phyloP scores from a whole-genome alignment of 2,113 vertebrate species.

The Ochotona curzoniae region DNA sequence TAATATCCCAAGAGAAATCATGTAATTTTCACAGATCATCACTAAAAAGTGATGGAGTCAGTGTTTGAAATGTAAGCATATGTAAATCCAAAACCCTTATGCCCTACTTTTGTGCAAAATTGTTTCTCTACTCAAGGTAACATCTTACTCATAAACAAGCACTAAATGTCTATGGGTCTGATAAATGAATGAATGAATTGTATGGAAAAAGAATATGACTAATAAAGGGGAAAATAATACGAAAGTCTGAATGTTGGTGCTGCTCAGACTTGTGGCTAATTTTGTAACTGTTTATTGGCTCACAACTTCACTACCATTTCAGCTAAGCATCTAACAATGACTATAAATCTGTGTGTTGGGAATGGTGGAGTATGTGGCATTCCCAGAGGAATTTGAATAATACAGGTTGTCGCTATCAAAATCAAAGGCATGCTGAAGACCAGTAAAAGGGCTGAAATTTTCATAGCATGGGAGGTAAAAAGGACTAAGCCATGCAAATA shows the following conservation, averaged over 20 bases:
- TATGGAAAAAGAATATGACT: not conserved
- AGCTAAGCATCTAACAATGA: not conserved
- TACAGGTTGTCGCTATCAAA: constrained; percentile 22
- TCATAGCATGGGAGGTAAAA: not conserved
- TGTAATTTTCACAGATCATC: not conserved
- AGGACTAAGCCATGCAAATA: not conserved
- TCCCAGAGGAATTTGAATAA: constrained; percentile 27
- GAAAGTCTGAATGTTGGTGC: not conserved
- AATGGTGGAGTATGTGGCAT: not conserved
- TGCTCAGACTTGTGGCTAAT: not conserved
- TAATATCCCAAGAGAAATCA: not conserved
- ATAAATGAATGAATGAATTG: not conserved
- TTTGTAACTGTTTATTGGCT: constrained; percentile 30
- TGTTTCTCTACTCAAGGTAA: not conserved
- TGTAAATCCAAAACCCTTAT: not conserved
- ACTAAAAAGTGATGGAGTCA: not conserved
- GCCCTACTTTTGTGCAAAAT: not conserved
- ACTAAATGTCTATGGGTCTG: constrained; percentile 4
- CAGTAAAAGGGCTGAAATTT: not conserved
- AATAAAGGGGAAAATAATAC: constrained; percentile 4
- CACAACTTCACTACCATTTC: not conserved
- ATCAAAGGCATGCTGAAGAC: not conserved
- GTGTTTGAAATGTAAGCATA: not conserved
- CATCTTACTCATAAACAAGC: not conserved
- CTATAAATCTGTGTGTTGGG: not conserved